These are phyloP conservation scores for Notarius lentiginosus DNA, from an alignment of 2,113 vertebrate genomes.

Conservation along the genomic window DNA sequence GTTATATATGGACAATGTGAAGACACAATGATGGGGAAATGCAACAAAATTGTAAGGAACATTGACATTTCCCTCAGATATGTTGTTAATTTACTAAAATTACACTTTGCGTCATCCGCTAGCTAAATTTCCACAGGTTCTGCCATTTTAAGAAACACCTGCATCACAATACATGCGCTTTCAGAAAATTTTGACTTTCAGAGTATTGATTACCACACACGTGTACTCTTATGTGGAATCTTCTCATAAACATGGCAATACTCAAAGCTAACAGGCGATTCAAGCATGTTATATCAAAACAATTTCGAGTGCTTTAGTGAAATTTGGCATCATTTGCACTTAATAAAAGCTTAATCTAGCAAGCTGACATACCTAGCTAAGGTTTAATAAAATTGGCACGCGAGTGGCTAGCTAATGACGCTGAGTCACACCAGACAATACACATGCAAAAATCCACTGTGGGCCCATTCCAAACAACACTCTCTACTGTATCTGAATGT, in stretches of 20 bases:
- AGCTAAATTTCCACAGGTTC: neutral
- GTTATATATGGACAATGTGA: neutral
- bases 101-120: neutral
- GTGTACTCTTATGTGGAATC: neutral
- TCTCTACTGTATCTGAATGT: neutral
- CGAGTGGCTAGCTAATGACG: too few species aligned
- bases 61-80: neutral
- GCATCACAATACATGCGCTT: neutral
- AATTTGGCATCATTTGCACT: neutral
- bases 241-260: neutral
- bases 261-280: neutral
- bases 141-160: neutral
- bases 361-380: neutral
- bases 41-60: neutral
- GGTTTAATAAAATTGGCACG: neutral
- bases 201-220: neutral
- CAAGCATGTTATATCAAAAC: neutral
- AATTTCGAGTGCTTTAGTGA: neutral
- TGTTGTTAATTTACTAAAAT: neutral
- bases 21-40: neutral
- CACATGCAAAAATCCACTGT: neutral
- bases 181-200: neutral
- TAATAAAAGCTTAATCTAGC: neutral
- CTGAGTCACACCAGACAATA: neutral
- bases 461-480: neutral